phyloP scores from a whole-genome alignment of 2,113 vertebrate genomes.

The Cyphomyrus discorhynchus region DNA sequence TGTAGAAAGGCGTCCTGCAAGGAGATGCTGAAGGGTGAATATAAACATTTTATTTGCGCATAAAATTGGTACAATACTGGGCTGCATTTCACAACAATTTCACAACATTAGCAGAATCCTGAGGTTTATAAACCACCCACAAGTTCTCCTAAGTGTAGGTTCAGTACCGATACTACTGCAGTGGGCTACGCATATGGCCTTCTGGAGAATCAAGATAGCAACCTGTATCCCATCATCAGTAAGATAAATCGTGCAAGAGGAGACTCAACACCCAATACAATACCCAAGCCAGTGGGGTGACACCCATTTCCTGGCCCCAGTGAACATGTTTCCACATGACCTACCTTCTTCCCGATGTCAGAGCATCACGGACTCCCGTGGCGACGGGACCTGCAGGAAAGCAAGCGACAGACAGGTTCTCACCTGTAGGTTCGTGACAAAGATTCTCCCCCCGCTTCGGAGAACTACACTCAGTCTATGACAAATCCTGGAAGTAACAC shows the following conservation, averaged over 20 bases:
- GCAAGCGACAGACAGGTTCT: neutral
- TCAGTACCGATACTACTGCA: neutral
- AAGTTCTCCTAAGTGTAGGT: neutral
- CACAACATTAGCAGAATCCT: neutral
- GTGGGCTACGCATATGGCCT: neutral
- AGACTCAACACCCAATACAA: neutral
- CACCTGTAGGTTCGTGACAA: neutral
- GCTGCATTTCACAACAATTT: neutral
- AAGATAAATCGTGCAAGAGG: neutral
- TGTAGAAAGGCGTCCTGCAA: neutral
- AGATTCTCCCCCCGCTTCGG: neutral
- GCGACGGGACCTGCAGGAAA: neutral
- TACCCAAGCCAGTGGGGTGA: neutral
- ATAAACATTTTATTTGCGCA: neutral
- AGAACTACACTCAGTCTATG: neutral
- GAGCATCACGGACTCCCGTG: neutral
- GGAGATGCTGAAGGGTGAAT: neutral
- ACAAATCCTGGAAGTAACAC: neutral
- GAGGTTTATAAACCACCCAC: neutral
- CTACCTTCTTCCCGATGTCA: neutral
- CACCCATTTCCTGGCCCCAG: neutral
- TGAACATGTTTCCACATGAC: neutral
- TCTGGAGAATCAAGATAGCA: neutral
- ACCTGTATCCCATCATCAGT: neutral
- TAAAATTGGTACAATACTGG: neutral